Evolutionary conservation across 2,888 invertebrate genomes (phyloP), one percentile per base, ranked within the genome.

Genomic region (Neoscelio sp.): DNA sequence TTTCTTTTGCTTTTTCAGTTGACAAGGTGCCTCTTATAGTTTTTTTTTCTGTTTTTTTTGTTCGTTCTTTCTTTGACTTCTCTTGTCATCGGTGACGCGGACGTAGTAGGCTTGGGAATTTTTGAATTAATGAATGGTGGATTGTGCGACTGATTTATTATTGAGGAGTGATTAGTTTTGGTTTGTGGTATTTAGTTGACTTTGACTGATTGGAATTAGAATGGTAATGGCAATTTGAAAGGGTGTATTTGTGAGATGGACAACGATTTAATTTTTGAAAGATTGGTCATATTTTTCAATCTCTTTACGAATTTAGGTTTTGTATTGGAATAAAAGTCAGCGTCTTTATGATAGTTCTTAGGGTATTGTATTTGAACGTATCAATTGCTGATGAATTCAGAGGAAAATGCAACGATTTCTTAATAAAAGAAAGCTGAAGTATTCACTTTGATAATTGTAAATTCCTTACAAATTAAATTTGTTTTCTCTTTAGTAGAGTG

Each of bases 21-120:
- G 70, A 48, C 56, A 64, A 60, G 64, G 52, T 76, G 58, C 44
- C 60, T 52, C 68, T 73, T 23, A 17, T 50, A 68, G 26, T 54
- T 76, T 80, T 75, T 33, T 38, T 44, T 62, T 73, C 15, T 17
- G 26, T 35, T 46, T 58, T 48, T 18, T 13, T 26, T 28, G 17
- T 23, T 26, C 35, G 17, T 15, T 52, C 17, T 30, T 28, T 50
- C 1, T 1, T 54, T 38, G 18, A 30, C 10, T 50, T 12, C 28
- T 30, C 67, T 30, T 60, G 38, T 35, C 52, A 26, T 8, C 20
- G 8, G 23, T 3, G 35, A 30, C 12, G 28, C 44, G 44, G 6
- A 26, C 26, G 62, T 44, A 44, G 26, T 42, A 33, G 44, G 26
- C 18, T 20, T 6, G 18, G 23, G 20, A 20, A 54, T 54, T 54